Percentiles rank a stretch among this genome's conserved stretches.
These are phyloP conservation scores for Spizella passerina DNA, from an alignment of 2,797 vertebrate genomes.

Conservation along the genomic window DNA sequence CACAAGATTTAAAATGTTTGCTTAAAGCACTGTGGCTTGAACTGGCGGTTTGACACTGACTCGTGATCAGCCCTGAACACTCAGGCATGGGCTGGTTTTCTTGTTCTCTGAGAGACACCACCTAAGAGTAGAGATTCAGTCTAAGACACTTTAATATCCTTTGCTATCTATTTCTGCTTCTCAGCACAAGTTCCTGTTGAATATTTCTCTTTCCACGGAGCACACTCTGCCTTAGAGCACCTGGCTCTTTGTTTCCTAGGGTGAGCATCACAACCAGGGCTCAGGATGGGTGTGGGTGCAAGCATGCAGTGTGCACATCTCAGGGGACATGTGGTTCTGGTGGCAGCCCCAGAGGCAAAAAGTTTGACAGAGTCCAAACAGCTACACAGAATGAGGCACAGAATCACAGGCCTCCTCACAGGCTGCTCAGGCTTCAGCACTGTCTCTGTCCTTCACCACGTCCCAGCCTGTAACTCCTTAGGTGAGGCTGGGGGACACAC, in stretches of 20 bases:
- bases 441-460: not conserved
- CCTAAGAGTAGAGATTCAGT: not conserved
- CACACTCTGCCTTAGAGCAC: not conserved
- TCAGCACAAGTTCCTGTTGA: not conserved
- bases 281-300: not conserved
- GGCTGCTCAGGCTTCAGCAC: not conserved
- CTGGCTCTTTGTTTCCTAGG: not conserved
- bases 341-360: not conserved
- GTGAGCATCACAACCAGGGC: not conserved
- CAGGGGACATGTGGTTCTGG: not conserved
- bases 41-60: not conserved
- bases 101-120: not conserved
- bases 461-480: not conserved
- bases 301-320: accelerated
- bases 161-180: not conserved
- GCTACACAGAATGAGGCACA: not conserved
- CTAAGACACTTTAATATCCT: not conserved
- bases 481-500: not conserved
- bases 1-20: not conserved
- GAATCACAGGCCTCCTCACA: not conserved
- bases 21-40: not conserved
- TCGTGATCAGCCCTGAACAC: not conserved
- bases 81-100: not conserved
- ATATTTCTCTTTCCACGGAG: not conserved
- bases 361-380: not conserved